Base-by-base conservation (phyloP, 2,113 vertebrate species). In the Ictalurus punctatus region DNA sequence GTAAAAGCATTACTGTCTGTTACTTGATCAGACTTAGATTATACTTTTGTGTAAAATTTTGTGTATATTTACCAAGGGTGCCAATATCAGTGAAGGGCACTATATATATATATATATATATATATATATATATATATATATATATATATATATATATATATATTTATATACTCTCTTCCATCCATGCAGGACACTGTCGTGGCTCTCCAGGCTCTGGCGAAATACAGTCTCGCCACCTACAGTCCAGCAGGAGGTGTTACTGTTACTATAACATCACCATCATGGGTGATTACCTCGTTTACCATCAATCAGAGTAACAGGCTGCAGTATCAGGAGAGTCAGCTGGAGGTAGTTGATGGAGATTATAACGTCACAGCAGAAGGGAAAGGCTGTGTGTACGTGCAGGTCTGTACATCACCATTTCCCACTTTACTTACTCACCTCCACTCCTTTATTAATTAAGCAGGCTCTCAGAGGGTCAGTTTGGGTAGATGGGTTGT, bases 131-230 rank as follows among this genome's bases (percentile, higher is more conserved):
- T n/a, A n/a, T n/a, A n/a, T n/a, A n/a, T n/a, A n/a, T n/a, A n/a
- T n/a, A n/a, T n/a, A n/a, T n/a, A n/a, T n/a, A n/a, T n/a, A n/a
- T n/a, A n/a, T n/a, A n/a, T n/a, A n/a, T n/a, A n/a, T n/a, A n/a
- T n/a, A n/a, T n/a, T n/a, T n/a, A n/a, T n/a, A 2, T 63, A 44
- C 0, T 30, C 34, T 40, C 13, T 44, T 17, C 30, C 58, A 25
- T 52, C n/a, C n/a, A 52, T 25, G 23, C 27, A 88, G 87, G 87
- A 88, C 87, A 88, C 87, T 0, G 95, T 97, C n/a, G 96, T 98
- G 0, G 97, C 97, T 88, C 96, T 98, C 71, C 96, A 98, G 92
- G 97, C 97, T 2, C 91, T 98, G 90, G 95, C 97, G 21, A 96
- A 95, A 88, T 97, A 97, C 1, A 95, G 94, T 19, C 80, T 92